Evolutionary conservation across 2,113 vertebrate species (phyloP).

Genomic region (Rhinopomastus cyanomelas): DNA sequence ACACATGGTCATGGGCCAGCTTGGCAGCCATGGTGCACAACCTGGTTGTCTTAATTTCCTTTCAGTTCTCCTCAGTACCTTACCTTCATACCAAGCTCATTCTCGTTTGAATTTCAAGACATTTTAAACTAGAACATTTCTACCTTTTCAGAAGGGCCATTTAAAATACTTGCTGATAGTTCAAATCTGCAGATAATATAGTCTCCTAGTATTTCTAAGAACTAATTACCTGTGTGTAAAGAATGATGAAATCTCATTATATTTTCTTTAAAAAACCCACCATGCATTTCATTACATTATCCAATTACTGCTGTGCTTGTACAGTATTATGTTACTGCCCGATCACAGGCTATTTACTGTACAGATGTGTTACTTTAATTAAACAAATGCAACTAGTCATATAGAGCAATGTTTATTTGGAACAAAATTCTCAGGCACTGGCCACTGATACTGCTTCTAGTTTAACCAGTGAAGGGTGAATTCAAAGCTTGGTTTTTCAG

Average conservation of each 20-base stretch:
- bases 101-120: conserved; percentile 63
- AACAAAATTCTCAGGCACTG: conserved; percentile 6
- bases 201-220: conserved; percentile 73
- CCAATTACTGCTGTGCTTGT: conserved; percentile 76
- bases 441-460: neutral
- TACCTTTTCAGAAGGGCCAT: conserved; percentile 44
- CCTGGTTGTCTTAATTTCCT: neutral
- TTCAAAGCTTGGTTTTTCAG: neutral
- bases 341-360: conserved; percentile 72
- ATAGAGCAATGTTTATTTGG: conserved; percentile 65
- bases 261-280: conserved; percentile 72
- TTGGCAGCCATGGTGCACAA: neutral
- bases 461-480: neutral
- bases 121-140: conserved; percentile 50
- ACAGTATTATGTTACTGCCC: conserved; percentile 73
- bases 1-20: neutral
- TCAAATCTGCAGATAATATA: conserved; percentile 78
- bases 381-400: conserved; percentile 76
- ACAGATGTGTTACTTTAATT: conserved; percentile 80
- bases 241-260: conserved; percentile 80
- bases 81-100: neutral
- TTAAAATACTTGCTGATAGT: conserved; percentile 77
- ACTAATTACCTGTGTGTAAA: conserved; percentile 79
- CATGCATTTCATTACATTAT: conserved; percentile 79
- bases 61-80: conserved; percentile 3